Evolutionary conservation across 1,140 invertebrate species (phyloP).

Genomic region (Heliconius melpomene): DNA sequence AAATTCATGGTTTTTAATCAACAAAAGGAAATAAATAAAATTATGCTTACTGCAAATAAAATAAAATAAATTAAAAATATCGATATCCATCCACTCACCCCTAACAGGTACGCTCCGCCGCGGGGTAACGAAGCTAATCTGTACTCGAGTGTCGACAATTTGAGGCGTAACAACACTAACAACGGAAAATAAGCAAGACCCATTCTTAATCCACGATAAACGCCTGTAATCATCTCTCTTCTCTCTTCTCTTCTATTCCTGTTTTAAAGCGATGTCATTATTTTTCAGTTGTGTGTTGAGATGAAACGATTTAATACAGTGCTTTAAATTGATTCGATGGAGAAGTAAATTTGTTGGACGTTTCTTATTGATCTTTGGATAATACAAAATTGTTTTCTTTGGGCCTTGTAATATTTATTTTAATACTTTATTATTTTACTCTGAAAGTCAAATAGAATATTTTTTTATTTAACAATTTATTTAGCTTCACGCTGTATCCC

Average conservation of each 20-base stretch:
- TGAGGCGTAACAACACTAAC: constrained; percentile 71
- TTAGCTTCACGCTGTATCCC: too few relatives aligned
- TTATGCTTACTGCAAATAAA: too few relatives aligned
- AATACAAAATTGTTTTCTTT: not conserved
- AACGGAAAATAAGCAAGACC: constrained; percentile 72
- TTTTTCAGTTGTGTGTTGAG: constrained; percentile 21
- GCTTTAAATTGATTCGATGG: constrained; percentile 1
- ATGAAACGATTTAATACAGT: constrained; percentile 12
- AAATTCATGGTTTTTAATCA: too few relatives aligned
- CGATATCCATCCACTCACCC: constrained; percentile 33
- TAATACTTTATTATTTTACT: too few relatives aligned
- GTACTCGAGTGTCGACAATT: constrained; percentile 79
- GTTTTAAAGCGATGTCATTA: constrained; percentile 26
- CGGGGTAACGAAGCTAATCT: constrained; percentile 79
- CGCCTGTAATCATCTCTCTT: constrained; percentile 52
- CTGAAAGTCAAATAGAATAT: not conserved
- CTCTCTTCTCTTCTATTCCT: constrained; percentile 20
- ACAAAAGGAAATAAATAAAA: too few relatives aligned
- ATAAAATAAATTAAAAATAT: not conserved
- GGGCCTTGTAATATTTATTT: too few relatives aligned
- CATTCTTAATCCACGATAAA: constrained; percentile 60
- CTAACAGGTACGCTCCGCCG: constrained; percentile 68
- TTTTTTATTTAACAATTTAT: not conserved
- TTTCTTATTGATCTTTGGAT: not conserved
- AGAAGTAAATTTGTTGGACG: not conserved